A percentile compares a stretch with the other conserved stretches of the same genome.
Evolutionary conservation across 2,113 vertebrate species (phyloP).

Genomic region (Onychorhynchus coronatus): DNA sequence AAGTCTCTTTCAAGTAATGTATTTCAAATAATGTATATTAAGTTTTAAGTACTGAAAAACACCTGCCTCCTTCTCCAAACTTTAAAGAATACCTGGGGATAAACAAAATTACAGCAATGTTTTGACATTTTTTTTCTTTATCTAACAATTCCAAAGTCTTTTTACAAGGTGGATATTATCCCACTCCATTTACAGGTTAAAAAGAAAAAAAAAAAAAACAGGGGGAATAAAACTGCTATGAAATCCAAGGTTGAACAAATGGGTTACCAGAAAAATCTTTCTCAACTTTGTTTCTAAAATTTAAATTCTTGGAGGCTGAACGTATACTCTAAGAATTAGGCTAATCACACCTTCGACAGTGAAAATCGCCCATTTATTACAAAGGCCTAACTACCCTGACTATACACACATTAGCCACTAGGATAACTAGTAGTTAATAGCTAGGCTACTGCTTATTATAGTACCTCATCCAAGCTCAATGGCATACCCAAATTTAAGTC

Average conservation of each 20-base stretch:
- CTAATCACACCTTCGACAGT: background rate
- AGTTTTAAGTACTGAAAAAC: background rate
- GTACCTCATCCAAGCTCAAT: background rate
- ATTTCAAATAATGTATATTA: background rate
- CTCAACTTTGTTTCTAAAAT: background rate
- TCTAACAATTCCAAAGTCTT: background rate
- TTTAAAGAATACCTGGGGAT: background rate
- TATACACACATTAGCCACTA: fast-evolving
- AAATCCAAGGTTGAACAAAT: background rate
- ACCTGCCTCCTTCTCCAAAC: background rate
- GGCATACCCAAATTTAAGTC: fast-evolving
- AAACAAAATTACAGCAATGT: background rate
- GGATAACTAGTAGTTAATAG: background rate
- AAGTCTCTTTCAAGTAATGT: background rate
- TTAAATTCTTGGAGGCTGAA: background rate
- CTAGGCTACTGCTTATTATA: too few relatives aligned
- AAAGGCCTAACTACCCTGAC: background rate
- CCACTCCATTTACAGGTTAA: background rate
- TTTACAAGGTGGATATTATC: background rate
- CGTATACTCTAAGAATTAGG: background rate
- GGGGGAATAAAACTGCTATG: background rate
- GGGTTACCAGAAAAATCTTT: background rate
- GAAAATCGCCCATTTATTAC: background rate
- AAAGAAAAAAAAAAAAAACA: fast-evolving
- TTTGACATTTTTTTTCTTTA: background rate